Evolutionary conservation across 2,113 vertebrate genomes (phyloP).

Genomic region (Corvus hawaiiensis): DNA sequence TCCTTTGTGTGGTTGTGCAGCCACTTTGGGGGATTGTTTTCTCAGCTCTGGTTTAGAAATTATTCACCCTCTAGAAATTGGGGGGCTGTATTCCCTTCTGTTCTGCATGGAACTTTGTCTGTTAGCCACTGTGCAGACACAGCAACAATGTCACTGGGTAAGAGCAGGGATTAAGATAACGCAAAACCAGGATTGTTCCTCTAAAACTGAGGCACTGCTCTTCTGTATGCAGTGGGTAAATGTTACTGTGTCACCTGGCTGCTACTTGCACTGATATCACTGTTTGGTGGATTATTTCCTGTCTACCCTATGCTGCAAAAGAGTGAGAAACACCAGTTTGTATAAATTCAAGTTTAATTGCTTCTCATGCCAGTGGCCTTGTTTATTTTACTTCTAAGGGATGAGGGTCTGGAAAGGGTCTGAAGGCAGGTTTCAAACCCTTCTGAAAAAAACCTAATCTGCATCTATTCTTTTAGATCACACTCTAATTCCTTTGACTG

Average conservation of each 20-base stretch:
- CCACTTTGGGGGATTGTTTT: not conserved
- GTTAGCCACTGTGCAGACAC: not conserved
- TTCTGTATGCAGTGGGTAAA: not conserved
- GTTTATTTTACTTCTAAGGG: not conserved
- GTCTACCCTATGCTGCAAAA: not conserved
- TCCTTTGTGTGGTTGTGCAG: not conserved
- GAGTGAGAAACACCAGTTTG: not conserved
- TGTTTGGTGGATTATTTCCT: not conserved
- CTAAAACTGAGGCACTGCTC: not conserved
- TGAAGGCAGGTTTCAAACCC: not conserved
- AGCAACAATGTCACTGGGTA: not conserved
- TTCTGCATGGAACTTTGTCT: not conserved
- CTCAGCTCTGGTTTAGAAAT: not conserved
- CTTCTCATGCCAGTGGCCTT: not conserved
- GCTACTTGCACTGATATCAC: not conserved
- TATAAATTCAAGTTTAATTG: not conserved
- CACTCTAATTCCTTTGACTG: conserved; percentile 30
- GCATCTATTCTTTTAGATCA: not conserved
- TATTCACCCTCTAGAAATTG: not conserved
- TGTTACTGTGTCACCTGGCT: not conserved
- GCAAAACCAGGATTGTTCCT: not conserved
- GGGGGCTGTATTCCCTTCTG: not conserved
- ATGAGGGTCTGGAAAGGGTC: not conserved
- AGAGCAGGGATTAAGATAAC: not conserved
- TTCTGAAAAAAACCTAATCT: not conserved